These are phyloP conservation scores for Noctua janthe DNA, from an alignment of 2,888 invertebrate species.

Conservation along the genomic window DNA sequence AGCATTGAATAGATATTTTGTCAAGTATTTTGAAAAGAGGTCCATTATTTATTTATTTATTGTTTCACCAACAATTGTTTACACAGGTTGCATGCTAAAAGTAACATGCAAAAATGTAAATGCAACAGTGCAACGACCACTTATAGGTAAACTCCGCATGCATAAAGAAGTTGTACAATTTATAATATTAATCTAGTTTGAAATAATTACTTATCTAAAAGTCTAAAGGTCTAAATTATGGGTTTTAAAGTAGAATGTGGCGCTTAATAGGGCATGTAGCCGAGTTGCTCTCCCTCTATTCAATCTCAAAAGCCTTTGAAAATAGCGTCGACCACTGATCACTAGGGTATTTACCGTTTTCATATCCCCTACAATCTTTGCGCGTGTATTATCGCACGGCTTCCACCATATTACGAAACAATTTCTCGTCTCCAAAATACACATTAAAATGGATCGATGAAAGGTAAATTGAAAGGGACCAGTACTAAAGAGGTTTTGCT, in stretches of 20 bases:
- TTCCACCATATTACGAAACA: conserved; percentile 34
- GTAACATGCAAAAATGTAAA: too few relatives aligned
- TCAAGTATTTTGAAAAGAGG: conserved; percentile 10
- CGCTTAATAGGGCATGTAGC: conserved; percentile 17
- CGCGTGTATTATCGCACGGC: conserved; percentile 12
- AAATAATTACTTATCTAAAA: too few relatives aligned
- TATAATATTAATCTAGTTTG: too few relatives aligned
- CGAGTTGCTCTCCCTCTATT: conserved; percentile 24
- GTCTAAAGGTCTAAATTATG: not conserved
- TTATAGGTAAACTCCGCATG: too few relatives aligned
- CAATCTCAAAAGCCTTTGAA: conserved; percentile 50
- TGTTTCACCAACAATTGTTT: too few relatives aligned
- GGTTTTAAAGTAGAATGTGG: conserved; percentile 23
- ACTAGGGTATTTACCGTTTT: conserved; percentile 51
- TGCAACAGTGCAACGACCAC: too few relatives aligned
- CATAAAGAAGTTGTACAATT: too few relatives aligned
- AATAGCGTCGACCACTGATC: conserved; percentile 56
- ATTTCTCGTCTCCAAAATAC: conserved; percentile 24
- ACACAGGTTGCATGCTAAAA: too few relatives aligned
- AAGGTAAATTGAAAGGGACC: conserved; percentile 13
- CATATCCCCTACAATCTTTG: conserved; percentile 46
- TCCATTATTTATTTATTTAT: not conserved
- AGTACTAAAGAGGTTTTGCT: conserved; percentile 4
- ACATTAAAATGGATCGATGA: conserved; percentile 35
- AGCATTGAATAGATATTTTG: not conserved